Base-by-base conservation (phyloP, 2,113 vertebrate genomes). In the Microtus richardsoni region DNA sequence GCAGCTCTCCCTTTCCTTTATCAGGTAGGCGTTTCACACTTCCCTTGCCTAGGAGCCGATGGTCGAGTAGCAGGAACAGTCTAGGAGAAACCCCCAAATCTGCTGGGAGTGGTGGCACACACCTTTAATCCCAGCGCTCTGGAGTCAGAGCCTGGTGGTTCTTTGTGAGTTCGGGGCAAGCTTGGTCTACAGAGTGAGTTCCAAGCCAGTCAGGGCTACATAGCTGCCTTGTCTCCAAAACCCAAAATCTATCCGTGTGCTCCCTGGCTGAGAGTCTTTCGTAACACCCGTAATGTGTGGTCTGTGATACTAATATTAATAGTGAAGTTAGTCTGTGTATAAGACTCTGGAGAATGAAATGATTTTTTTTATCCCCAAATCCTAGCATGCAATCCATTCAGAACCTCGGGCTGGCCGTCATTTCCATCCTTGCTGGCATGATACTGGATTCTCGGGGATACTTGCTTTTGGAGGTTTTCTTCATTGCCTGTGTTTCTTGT, bases 311-410 rank as follows among this genome's bases (percentile, higher is more conserved):
- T 64, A 11, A 22, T 64, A 22, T 70, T 75, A 85, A 21, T 52
- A 62, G 14, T 44, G 14, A 30, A 78, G 36, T 66, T 95, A 33
- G 16, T 54, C 30, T 91, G 2, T 78, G 30, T 28, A 4, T 94
- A 93, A 66, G 88, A 70, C 49, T 86, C 22, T 91, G 73, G 26
- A 84, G 54, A 92, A 14, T 95, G 39, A 82, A 47, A 62, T 47
- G 13, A 89, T 5, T 41, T 14, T 66, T 73, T 5, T 47, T 14
- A 21, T 91, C 92, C 71, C 83, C 83, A 0, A 89, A 75, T 94
- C 84, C n/a, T 91, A 99, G 99, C 96, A 99, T 99, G 99, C 99
- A 99, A 99, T 99, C 99, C 22, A 99, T 99, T 97, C 99, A 99
- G 98, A 99, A 99, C 96, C 98, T 99, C 0, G 99, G 99, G 0